Conservation (phyloP, 2,113 vertebrate species). For the Atlantisia rogersi region DNA sequence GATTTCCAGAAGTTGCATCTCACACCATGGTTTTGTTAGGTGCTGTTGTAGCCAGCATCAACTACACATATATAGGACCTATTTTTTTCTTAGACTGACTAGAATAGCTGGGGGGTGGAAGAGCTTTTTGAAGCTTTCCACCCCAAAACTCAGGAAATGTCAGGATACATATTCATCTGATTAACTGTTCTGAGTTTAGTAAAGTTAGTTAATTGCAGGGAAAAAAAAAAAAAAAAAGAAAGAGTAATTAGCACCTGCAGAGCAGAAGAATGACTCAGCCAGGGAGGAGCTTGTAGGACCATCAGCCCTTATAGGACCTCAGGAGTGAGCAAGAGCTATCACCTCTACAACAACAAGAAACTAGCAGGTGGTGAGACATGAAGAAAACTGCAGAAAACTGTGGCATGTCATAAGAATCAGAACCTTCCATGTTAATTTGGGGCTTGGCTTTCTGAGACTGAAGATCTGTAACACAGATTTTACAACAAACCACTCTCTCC, state of each 20-base stretch:
- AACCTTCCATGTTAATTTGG: background rate
- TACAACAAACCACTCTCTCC: background rate
- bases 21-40: background rate
- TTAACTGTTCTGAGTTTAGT: background rate
- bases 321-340: background rate
- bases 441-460: background rate
- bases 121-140: background rate
- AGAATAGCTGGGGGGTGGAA: background rate
- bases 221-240: background rate
- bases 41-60: background rate
- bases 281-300: background rate
- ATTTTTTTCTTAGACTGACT: background rate
- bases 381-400: background rate
- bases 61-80: background rate
- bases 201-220: background rate
- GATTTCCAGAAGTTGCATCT: background rate
- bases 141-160: background rate
- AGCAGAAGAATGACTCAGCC: background rate
- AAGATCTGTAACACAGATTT: background rate
- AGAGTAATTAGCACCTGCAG: background rate
- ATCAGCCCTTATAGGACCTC: background rate
- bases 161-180: fast-evolving
- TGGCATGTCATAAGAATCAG: background rate
- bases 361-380: background rate
- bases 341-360: background rate